A percentile compares a stretch with the other conserved stretches of the same genome.
Conservation (phyloP, 2,797 vertebrate species). For the Podarcis lilfordi region DNA sequence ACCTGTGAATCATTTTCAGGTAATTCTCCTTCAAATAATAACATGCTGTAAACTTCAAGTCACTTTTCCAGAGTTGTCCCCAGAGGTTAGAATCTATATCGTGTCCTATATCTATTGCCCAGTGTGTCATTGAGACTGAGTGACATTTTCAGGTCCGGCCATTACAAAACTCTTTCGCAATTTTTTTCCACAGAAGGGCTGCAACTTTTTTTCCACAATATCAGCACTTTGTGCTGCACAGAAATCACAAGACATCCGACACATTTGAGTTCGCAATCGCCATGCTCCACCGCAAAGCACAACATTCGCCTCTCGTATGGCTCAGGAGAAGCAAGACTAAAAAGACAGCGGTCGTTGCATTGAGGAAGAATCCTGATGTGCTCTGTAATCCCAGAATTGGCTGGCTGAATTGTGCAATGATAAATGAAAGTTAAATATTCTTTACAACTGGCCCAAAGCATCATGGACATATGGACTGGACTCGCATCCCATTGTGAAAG, state of each 20-base stretch:
- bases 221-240: neutral
- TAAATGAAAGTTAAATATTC: conserved; percentile 14
- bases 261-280: neutral
- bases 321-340: neutral
- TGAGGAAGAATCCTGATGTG: neutral
- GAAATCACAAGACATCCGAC: neutral
- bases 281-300: neutral
- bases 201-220: neutral
- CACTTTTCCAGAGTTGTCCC: no score
- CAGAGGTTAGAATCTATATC: no score
- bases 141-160: neutral
- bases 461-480: no score
- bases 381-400: neutral
- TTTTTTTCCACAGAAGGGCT: neutral
- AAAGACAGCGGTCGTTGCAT: neutral
- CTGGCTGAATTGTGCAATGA: neutral
- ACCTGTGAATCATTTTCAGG: no score
- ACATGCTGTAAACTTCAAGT: no score
- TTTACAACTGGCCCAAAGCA: neutral
- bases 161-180: neutral
- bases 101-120: no score
- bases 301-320: neutral
- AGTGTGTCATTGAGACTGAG: neutral
- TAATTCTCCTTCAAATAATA: no score
- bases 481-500: no score